phyloP scores from a whole-genome alignment of 2,797 vertebrate species.

The Enteromius treurensis region DNA sequence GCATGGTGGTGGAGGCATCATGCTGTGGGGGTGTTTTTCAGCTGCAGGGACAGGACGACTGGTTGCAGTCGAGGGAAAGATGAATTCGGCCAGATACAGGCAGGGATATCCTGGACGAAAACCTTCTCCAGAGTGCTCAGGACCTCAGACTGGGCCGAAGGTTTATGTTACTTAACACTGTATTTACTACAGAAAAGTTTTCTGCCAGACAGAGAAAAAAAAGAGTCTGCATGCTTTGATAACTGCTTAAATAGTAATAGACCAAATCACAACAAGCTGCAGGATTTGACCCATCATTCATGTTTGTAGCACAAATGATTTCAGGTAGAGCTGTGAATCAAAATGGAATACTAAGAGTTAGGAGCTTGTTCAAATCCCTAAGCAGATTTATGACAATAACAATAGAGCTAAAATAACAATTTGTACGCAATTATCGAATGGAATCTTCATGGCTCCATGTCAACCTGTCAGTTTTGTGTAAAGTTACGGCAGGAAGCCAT shows the following conservation, averaged over 20 bases:
- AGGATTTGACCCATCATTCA: neutral
- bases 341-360: neutral
- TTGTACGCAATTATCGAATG: neutral
- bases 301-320: neutral
- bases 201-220: neutral
- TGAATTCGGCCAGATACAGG: too few species aligned
- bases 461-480: constrained; percentile 22
- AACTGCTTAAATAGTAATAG: neutral
- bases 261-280: neutral
- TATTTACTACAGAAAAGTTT: neutral
- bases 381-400: neutral
- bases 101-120: too few species aligned
- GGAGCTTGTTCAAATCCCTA: neutral
- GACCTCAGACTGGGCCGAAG: too few species aligned
- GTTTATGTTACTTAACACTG: neutral
- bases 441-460: neutral
- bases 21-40: too few species aligned
- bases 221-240: neutral
- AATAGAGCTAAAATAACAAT: constrained; percentile 12
- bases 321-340: neutral
- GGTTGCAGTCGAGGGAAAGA: too few species aligned
- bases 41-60: too few species aligned
- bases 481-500: constrained; percentile 1
- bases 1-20: too few species aligned
- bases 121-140: too few species aligned